Evolutionary conservation across 2,888 invertebrate species (phyloP), one percentile per base, ranked within the genome.

Genomic region (Acronicta aceris): DNA sequence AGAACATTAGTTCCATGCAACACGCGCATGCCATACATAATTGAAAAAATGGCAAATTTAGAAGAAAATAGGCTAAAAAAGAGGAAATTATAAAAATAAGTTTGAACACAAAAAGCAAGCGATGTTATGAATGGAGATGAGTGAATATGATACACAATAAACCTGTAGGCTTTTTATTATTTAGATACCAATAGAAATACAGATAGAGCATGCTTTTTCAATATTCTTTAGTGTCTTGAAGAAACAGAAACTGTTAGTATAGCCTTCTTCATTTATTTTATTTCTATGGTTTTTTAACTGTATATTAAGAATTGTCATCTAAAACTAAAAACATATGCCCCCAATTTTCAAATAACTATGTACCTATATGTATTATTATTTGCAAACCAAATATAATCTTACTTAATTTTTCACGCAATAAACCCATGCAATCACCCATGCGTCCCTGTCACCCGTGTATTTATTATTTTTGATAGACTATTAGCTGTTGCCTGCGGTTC

Each of bases 81-180:
- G 27, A 63, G 73, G 46, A 76, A 68, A 76, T 76, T 71, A 76
- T 71, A 65, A 67, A 69, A 69, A 74, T n/a, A 50, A 69, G 74
- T 72, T 72, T 57, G 55, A 85, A 89, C 86, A 91, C 88, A 90
- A 76, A 61, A 89, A 91, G 91, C 91, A 89, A 91, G 91, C 89
- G 73, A 90, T 89, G 90, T 81, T 58, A 74, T 85, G 87, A 77
- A 79, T 85, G 86, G 81, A 65, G 64, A 73, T 87, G 85, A 76
- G 71, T 71, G 81, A 75, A 58, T 50, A 54, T 50, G 59, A 33
- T 33, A 12, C 33, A 33, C 12, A 12, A 33, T 33, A 27, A 10
- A 33, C 33, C 12, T 36, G 5, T 36, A 12, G 33, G 4, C 21
- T 21, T 33, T 10, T 33, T 33, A 10, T 33, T n/a, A n/a, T 33